A percentile compares a stretch with the other conserved stretches of the same genome.
Evolutionary conservation across 2,113 vertebrate species (phyloP).

Genomic region (Cnemophilus loriae): DNA sequence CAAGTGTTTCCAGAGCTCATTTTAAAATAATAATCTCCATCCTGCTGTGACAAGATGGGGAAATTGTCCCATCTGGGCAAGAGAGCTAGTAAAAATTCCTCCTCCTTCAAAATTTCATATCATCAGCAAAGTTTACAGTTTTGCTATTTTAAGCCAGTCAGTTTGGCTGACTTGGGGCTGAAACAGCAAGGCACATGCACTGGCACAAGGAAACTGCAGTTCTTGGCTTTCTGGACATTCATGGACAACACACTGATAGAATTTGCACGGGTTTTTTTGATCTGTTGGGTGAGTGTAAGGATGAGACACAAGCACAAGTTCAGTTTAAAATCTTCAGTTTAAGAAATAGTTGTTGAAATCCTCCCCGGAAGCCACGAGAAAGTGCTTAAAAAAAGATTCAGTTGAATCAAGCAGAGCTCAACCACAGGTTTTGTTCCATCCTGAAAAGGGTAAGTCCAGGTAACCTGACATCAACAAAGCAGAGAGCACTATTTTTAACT

Average conservation of each 20-base stretch:
- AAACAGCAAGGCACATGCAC: background rate
- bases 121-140: background rate
- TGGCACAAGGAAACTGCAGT: background rate
- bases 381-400: background rate
- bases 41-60: accelerated
- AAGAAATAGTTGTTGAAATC: too few relatives aligned
- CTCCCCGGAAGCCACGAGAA: background rate
- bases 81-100: background rate
- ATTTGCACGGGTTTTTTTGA: background rate
- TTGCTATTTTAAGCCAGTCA: background rate
- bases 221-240: background rate
- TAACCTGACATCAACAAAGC: background rate
- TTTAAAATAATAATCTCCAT: background rate
- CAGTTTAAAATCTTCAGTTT: background rate
- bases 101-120: background rate
- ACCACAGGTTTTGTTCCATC: background rate
- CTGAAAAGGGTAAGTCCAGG: background rate
- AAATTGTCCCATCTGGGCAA: background rate
- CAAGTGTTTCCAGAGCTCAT: background rate
- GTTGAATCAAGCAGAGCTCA: background rate
- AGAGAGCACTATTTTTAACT: background rate
- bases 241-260: background rate
- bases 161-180: background rate
- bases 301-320: background rate
- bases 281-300: accelerated